phyloP scores from a whole-genome alignment of 2,888 invertebrate species.

The Gari tellinella region DNA sequence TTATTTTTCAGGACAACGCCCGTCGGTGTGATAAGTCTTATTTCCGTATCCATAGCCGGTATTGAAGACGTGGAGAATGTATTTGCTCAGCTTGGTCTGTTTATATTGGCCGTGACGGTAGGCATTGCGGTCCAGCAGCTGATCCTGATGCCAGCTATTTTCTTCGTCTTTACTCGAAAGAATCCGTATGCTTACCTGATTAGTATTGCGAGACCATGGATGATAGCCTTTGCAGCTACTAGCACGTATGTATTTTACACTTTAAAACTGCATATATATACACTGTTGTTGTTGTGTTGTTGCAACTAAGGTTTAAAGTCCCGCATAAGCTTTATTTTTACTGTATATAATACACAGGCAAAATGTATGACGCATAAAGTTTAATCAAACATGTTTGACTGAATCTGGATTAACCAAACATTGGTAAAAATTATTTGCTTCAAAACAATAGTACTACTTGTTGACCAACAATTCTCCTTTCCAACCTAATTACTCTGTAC shows the following conservation, averaged over 20 bases:
- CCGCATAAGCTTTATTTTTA: too few relatives aligned
- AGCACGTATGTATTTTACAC: conserved; percentile 74
- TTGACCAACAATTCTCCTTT: too few relatives aligned
- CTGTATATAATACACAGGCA: too few relatives aligned
- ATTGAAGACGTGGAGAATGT: conserved; percentile 63
- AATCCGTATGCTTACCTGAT: conserved; percentile 75
- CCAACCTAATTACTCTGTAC: too few relatives aligned
- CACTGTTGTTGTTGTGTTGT: not conserved
- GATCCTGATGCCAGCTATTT: conserved; percentile 65
- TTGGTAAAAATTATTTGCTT: too few relatives aligned
- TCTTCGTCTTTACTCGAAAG: conserved; percentile 67
- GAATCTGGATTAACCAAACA: too few relatives aligned
- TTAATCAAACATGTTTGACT: too few relatives aligned
- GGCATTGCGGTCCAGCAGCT: conserved; percentile 72
- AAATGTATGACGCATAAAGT: too few relatives aligned
- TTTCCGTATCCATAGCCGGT: conserved; percentile 74
- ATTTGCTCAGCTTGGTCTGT: conserved; percentile 71
- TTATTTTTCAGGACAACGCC: conserved; percentile 77
- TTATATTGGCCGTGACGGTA: conserved; percentile 69
- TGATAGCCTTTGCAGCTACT: conserved; percentile 77
- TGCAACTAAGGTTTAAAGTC: too few relatives aligned
- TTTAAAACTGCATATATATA: not conserved
- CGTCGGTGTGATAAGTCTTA: conserved; percentile 73
- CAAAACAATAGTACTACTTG: too few relatives aligned
- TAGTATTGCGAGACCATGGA: conserved; percentile 69